phyloP scores from a whole-genome alignment of 2,888 invertebrate genomes.

The Pyrgus malvae region DNA sequence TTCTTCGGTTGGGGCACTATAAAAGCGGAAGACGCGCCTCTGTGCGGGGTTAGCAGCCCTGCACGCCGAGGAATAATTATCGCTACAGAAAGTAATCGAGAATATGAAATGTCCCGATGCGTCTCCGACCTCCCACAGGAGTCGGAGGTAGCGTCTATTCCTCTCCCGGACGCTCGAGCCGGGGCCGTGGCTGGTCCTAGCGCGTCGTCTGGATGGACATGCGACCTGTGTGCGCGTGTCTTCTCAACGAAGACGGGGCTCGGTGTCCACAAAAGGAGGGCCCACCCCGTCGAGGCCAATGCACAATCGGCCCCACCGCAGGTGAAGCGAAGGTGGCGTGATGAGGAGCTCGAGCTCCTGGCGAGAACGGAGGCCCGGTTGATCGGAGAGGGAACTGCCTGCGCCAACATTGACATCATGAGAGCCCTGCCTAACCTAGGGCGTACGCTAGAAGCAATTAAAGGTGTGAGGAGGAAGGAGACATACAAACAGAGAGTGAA shows the following conservation, averaged over 20 bases:
- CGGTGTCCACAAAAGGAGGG: constrained; percentile 29
- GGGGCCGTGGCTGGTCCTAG: constrained; percentile 17
- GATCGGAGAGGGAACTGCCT: constrained; percentile 1
- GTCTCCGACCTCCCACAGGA: constrained; percentile 33
- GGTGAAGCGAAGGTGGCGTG: constrained; percentile 34
- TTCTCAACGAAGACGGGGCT: constrained; percentile 29
- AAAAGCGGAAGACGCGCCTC: constrained; percentile 24
- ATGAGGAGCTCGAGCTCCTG: constrained; percentile 29
- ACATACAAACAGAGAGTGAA: constrained; percentile 24
- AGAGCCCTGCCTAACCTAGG: constrained; percentile 24
- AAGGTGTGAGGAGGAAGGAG: constrained; percentile 27
- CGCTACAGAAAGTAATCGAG: constrained; percentile 1
- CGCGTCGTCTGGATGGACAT: constrained; percentile 12
- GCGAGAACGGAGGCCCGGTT: constrained; percentile 33
- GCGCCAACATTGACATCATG: neutral
- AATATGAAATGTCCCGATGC: neutral
- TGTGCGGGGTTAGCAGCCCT: constrained; percentile 28
- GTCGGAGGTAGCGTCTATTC: constrained; percentile 24
- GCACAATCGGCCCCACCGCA: constrained; percentile 27
- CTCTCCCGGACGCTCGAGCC: constrained; percentile 11
- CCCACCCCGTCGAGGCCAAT: constrained; percentile 31
- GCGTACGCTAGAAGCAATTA: constrained; percentile 30
- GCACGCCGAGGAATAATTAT: neutral
- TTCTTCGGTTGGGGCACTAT: constrained; percentile 28
- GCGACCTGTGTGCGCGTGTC: constrained; percentile 25